Conservation (phyloP, 2,888 invertebrate genomes). For the Allolobophora icterica region DNA sequence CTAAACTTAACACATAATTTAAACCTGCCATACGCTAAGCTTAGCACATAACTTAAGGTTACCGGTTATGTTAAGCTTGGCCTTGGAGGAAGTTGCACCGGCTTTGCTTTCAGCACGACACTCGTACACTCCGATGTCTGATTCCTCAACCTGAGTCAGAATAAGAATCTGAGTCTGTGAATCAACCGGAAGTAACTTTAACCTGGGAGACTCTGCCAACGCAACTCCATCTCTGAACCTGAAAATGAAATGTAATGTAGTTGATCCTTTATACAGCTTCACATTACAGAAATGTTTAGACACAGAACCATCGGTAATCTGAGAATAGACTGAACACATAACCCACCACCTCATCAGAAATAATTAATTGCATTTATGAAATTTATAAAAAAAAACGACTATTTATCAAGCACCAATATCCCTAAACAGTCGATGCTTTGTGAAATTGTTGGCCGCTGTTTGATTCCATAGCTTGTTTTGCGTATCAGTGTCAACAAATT, state of each 20-base stretch:
- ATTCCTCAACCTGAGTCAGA: constrained; percentile 77
- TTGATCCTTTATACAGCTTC: not conserved
- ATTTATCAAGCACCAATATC: not conserved
- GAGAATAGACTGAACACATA: not conserved
- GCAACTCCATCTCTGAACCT: constrained; percentile 58
- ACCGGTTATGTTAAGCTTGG: constrained; percentile 45
- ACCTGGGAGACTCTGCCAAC: constrained; percentile 53
- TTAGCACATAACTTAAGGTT: not conserved
- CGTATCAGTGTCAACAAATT: not conserved
- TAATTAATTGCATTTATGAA: too few species aligned
- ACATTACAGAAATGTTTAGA: not conserved
- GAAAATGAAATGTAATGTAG: not conserved
- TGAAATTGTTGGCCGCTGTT: too few species aligned
- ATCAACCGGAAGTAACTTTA: constrained; percentile 70
- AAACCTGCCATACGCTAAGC: not conserved
- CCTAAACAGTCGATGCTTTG: not conserved
- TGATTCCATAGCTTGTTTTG: not conserved
- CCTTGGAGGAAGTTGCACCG: constrained; percentile 44
- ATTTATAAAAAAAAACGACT: not conserved
- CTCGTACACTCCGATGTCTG: constrained; percentile 55
- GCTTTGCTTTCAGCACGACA: constrained; percentile 50
- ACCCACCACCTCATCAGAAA: not conserved
- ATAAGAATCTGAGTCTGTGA: constrained; percentile 85
- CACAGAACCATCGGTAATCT: too few species aligned
- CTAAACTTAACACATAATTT: not conserved